Base-by-base conservation (phyloP, 2,888 invertebrate species). In the Pseudanteris insignis region DNA sequence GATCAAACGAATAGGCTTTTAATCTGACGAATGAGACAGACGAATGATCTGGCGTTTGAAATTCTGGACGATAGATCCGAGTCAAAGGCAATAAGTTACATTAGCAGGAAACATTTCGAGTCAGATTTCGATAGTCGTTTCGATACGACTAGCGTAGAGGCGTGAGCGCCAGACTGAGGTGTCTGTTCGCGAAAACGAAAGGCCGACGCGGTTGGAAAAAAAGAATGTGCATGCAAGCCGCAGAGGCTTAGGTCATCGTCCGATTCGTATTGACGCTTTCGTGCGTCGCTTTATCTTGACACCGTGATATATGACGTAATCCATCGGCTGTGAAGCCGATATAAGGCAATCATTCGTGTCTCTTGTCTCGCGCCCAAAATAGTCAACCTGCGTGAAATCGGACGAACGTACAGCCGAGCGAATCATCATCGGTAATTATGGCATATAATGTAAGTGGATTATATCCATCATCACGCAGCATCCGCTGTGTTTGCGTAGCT, bases 401-500 rank as follows among this genome's bases (percentile, higher is more conserved):
- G 53, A 51, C 48, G 36, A 53, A 36, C 61, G 59, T 34, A 38
- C 32, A 36, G 59, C 67, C 65, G 64, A 60, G 61, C 44, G 55
- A 65, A 66, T 67, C 70, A 69, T 71, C 70, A 66, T 67, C 67
- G 64, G 68, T 68, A 72, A 74, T 74, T 71, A 74, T 70, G 69
- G 67, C 68, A 18, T 9, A 18, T 26, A 28, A 72, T 72, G 69
- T 68, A 69, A 60, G 53, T 46, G 51, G 67, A 70, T 67, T 74
- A 73, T 72, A 73, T 67, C 69, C 61, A 66, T 68, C 43, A 40
- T 57, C 58, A 43, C 28, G 43, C 26, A 9, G 25, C 30, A 25
- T 46, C 13, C 36, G 8, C 36, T 4, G 11, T 7, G 37, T 30
- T 43, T 40, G 14, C 38, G 11, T 34, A 38, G 30, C 13, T 40